Base-by-base conservation (phyloP, 1,140 invertebrate species). In the Procambarus virginalis region DNA sequence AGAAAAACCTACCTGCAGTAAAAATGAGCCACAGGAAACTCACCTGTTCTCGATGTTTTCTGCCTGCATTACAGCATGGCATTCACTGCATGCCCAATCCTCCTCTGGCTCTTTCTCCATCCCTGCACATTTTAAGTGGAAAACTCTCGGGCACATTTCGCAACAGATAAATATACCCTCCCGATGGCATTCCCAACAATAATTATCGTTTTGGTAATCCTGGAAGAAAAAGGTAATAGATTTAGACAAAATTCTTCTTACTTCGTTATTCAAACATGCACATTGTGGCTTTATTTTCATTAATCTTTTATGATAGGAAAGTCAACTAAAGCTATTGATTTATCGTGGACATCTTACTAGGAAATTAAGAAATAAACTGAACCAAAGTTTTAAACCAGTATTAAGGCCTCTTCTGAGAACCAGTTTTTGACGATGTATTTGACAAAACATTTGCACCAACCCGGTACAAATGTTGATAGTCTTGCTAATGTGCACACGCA, bases 31-130 rank as follows among this genome's bases (percentile, higher is more conserved):
- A n/a, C 34, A 48, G 14, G 46, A 9, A 22, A 77, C 84, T 87
- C 20, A 91, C 92, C 94, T 93, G 45, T 94, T 96, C 92, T 96
- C 96, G 80, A 95, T 96, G 94, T 96, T 97, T 94, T 97, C 97
- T 45, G 97, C 96, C 93, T 96, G 95, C 92, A 98, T 95, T 82
- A 97, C 96, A 73, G 95, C 94, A 91, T 96, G 95, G 94, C 98
- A 99, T 94, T 99, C 98, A 0, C 96, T 96, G 93, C 98, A 99
- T 64, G 97, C 95, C 97, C 97, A 98, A 78, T 96, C 95, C 45
- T 95, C 94, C 14, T 94, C 93, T 12, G 94, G 94, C 4, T 94
- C 94, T 46, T 94, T 94, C 10, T 95, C 95, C 88, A 95, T 92
- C 86, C 95, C 94, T 49, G 97, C 94, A 94, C 98, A 99, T 93